Evolutionary conservation across 2,888 invertebrate species (phyloP).

Genomic region (Polyommatus icarus): DNA sequence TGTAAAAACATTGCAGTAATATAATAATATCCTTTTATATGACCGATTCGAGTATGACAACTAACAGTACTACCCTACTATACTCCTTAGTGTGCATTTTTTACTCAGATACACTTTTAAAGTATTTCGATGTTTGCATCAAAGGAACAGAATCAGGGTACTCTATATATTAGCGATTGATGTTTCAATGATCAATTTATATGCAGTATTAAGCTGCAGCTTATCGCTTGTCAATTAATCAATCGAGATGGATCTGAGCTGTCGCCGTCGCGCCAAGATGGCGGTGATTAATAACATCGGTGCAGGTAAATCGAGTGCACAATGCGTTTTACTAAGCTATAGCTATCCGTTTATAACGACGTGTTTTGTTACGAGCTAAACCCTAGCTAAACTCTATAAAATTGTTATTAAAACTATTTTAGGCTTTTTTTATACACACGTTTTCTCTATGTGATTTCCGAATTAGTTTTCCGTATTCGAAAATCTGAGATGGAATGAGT

Average conservation of each 20-base stretch:
- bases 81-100: no score
- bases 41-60: no score
- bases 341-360: neutral
- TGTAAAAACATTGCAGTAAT: no score
- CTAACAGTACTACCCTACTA: no score
- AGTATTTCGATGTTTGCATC: neutral
- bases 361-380: neutral
- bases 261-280: constrained; percentile 57
- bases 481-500: no score
- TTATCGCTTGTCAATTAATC: constrained; percentile 53
- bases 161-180: neutral
- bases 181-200: neutral
- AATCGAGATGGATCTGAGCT: constrained; percentile 40
- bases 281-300: constrained; percentile 55
- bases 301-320: constrained; percentile 23
- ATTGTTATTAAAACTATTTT: no score
- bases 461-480: no score
- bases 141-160: neutral
- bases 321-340: neutral
- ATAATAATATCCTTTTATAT: no score
- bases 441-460: no score
- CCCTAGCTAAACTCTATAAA: no score
- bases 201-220: constrained; percentile 27
- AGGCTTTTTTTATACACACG: no score
- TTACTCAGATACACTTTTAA: no score